These are phyloP conservation scores for Yponomeuta evonymella DNA, from an alignment of 2,888 invertebrate genomes.

Conservation along the genomic window DNA sequence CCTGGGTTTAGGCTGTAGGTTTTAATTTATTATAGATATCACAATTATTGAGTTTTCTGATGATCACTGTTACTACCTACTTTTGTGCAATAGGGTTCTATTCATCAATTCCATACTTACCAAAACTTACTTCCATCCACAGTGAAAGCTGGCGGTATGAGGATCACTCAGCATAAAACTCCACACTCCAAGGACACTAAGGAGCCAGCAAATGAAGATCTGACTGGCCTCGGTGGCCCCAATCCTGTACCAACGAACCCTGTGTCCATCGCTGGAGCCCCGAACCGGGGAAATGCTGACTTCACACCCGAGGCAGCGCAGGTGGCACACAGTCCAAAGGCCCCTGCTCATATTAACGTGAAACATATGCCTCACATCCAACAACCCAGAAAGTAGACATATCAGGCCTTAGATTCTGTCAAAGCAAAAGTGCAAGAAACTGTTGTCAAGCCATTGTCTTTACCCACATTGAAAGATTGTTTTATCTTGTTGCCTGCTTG, in stretches of 20 bases:
- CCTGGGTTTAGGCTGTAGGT: too few species aligned
- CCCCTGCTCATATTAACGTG: constrained; percentile 78
- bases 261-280: constrained; percentile 85
- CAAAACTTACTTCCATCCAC: constrained; percentile 21
- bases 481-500: too few species aligned
- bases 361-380: constrained; percentile 85
- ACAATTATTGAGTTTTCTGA: too few species aligned
- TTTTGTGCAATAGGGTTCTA: not conserved
- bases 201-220: constrained; percentile 80
- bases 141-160: constrained; percentile 96
- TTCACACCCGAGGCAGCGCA: constrained; percentile 93
- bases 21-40: too few species aligned
- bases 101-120: not conserved
- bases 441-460: not conserved
- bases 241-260: constrained; percentile 86
- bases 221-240: constrained; percentile 83
- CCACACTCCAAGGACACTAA: constrained; percentile 80
- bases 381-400: constrained; percentile 88
- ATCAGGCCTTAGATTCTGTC: not conserved
- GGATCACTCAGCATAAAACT: constrained; percentile 91
- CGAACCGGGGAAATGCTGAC: constrained; percentile 89
- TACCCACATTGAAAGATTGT: not conserved
- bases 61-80: too few species aligned
- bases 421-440: not conserved
- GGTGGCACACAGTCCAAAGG: constrained; percentile 87